These are phyloP conservation scores for Oophaga sylvatica DNA, from an alignment of 2,797 vertebrate genomes.

Conservation along the genomic window DNA sequence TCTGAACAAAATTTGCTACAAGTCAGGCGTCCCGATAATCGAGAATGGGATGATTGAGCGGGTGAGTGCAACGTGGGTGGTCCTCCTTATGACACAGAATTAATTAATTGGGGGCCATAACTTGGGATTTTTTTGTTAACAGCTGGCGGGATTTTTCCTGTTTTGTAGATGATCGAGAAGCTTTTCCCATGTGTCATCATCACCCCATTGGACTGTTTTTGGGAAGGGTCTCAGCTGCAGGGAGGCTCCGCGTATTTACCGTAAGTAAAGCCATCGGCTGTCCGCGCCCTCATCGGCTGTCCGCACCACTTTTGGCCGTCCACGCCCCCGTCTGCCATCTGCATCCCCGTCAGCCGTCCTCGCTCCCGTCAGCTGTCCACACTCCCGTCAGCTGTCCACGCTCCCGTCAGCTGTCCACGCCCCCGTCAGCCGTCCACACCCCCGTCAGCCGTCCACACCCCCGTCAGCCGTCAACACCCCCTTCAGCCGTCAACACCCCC, in stretches of 20 bases:
- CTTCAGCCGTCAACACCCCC: no score
- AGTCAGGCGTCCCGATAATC: slow-evolving; percentile 95
- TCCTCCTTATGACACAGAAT: not conserved
- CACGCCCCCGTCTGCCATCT: no score
- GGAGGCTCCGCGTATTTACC: slow-evolving; percentile 97
- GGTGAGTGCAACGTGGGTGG: slow-evolving; percentile 74
- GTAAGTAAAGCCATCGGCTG: slow-evolving; percentile 77
- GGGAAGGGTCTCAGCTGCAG: slow-evolving; percentile 97
- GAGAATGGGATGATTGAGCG: slow-evolving; percentile 97
- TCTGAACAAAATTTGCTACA: slow-evolving; percentile 99
- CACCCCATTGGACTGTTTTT: slow-evolving; percentile 97
- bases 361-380: no score
- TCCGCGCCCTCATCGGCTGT: no score
- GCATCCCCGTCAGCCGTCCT: no score
- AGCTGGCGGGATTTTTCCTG: slow-evolving; percentile 6
- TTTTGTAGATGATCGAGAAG: slow-evolving; percentile 95
- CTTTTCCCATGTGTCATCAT: slow-evolving; percentile 98
- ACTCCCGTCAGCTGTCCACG: no score
- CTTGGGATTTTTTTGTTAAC: not conserved
- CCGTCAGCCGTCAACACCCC: no score
- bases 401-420: no score
- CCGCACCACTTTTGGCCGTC: no score
- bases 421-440: no score
- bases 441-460: no score
- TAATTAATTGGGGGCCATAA: not conserved